These are phyloP conservation scores for Drosophila hamatofila DNA, from an alignment of 2,888 invertebrate species.

Conservation along the genomic window DNA sequence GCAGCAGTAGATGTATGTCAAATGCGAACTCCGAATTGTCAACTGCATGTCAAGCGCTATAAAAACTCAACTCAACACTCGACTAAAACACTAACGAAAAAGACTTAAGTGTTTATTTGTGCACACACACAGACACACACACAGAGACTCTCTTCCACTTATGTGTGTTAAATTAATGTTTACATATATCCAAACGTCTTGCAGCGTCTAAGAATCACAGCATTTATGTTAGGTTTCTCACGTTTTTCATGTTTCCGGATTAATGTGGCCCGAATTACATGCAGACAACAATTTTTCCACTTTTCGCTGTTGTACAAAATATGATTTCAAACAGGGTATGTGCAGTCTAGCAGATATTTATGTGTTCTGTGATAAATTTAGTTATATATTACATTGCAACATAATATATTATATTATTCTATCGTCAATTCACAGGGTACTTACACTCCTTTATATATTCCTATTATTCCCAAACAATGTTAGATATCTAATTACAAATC, in stretches of 20 bases:
- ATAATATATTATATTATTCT: no score
- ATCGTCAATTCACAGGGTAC: no score
- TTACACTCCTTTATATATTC: neutral
- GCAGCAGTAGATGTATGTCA: constrained; percentile 72
- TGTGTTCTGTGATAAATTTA: neutral
- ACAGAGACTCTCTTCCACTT: constrained; percentile 47
- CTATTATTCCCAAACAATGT: neutral
- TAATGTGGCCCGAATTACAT: constrained; percentile 65
- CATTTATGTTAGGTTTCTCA: constrained; percentile 82
- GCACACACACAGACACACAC: constrained; percentile 25
- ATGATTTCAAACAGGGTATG: neutral
- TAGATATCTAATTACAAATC: constrained; percentile 12
- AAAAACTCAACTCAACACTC: constrained; percentile 55
- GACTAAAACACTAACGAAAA: constrained; percentile 66
- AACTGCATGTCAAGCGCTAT: constrained; percentile 80
- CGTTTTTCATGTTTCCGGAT: constrained; percentile 84
- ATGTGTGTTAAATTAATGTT: constrained; percentile 53
- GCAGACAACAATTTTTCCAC: constrained; percentile 29
- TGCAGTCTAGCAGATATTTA: neutral
- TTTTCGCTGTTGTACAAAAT: constrained; percentile 4
- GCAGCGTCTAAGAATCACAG: constrained; percentile 35
- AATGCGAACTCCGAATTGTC: constrained; percentile 77
- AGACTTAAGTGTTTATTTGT: constrained; percentile 71
- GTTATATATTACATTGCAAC: no score
- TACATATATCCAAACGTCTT: constrained; percentile 38